phyloP scores from a whole-genome alignment of 2,113 vertebrate genomes.

The Furnarius figulus region DNA sequence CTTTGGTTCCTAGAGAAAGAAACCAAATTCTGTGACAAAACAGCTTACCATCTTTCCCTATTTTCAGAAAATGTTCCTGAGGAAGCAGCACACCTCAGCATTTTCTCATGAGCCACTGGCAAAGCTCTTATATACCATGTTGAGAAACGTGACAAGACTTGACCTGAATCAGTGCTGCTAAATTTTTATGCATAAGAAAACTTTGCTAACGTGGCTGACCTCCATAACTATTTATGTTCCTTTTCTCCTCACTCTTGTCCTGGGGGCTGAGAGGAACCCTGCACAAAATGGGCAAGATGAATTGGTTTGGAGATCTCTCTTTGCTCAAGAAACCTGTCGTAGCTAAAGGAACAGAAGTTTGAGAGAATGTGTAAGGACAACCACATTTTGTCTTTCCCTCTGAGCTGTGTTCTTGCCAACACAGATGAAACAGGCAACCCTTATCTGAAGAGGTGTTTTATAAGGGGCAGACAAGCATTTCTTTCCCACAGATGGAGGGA shows the following conservation, averaged over 20 bases:
- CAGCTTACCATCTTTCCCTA: neutral
- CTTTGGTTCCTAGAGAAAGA: neutral
- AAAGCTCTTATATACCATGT: neutral
- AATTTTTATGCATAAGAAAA: neutral
- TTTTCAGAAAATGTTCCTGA: neutral
- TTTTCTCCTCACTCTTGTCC: neutral
- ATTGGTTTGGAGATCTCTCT: too few species aligned
- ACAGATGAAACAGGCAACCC: too few species aligned
- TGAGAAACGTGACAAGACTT: neutral
- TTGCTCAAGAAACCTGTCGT: too few species aligned
- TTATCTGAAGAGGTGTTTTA: too few species aligned
- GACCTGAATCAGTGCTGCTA: neutral
- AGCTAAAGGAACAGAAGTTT: too few species aligned
- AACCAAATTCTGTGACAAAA: neutral
- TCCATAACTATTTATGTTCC: neutral
- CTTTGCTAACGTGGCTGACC: neutral
- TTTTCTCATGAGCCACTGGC: neutral
- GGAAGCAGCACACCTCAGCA: neutral
- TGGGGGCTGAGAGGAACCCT: too few species aligned
- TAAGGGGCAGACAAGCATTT: too few species aligned
- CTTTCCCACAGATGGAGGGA: too few species aligned
- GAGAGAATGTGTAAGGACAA: too few species aligned
- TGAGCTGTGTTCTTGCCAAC: too few species aligned
- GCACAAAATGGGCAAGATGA: too few species aligned
- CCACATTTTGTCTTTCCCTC: too few species aligned